phyloP scores from a whole-genome alignment of 2,888 invertebrate genomes.

The Diogma glabrata region DNA sequence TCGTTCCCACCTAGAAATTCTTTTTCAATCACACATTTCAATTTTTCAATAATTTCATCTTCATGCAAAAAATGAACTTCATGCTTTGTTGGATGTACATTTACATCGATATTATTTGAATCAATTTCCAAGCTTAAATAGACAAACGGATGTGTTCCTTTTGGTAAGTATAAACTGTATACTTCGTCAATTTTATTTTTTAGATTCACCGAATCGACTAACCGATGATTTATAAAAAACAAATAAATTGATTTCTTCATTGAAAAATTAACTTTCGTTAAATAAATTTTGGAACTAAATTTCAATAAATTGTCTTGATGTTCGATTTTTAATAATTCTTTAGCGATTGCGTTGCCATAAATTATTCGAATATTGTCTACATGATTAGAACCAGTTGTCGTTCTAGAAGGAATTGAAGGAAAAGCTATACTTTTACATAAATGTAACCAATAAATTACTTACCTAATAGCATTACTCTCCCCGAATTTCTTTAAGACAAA shows the following conservation, averaged over 20 bases:
- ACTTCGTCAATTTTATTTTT: slow-evolving; percentile 72
- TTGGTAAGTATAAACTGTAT: slow-evolving; percentile 77
- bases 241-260: slow-evolving; percentile 73
- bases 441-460: background rate
- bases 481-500: slow-evolving; percentile 65
- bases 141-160: slow-evolving; percentile 76
- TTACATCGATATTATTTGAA: slow-evolving; percentile 87
- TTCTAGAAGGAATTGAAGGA: slow-evolving; percentile 43
- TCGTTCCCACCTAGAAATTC: slow-evolving; percentile 69
- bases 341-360: slow-evolving; percentile 69
- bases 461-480: slow-evolving; percentile 40
- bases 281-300: slow-evolving; percentile 56
- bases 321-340: slow-evolving; percentile 66
- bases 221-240: slow-evolving; percentile 87
- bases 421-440: background rate
- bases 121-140: slow-evolving; percentile 76
- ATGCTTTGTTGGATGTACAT: slow-evolving; percentile 97
- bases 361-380: slow-evolving; percentile 72
- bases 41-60: slow-evolving; percentile 71
- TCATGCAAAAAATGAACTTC: slow-evolving; percentile 94
- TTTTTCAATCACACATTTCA: slow-evolving; percentile 64
- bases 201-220: slow-evolving; percentile 71
- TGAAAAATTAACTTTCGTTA: slow-evolving; percentile 87
- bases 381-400: slow-evolving; percentile 57
- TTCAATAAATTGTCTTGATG: slow-evolving; percentile 54